Conservation (phyloP, 2,113 vertebrate species). For the Brachyhypopomus gauderio region DNA sequence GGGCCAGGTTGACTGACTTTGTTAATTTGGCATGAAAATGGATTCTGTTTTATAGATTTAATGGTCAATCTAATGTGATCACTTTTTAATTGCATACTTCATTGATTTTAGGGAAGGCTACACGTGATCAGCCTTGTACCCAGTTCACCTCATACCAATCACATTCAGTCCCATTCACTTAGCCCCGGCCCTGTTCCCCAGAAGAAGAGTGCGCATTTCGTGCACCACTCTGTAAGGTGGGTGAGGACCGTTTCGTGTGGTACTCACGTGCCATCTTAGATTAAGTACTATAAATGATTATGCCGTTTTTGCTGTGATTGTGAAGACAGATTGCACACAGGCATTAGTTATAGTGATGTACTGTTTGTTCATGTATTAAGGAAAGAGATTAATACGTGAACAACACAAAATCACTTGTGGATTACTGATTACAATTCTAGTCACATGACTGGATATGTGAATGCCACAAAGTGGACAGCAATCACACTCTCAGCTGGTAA, state of each 20-base stretch:
- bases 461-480: neutral
- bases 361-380: neutral
- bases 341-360: neutral
- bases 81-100: too few relatives aligned
- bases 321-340: neutral
- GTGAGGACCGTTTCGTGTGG: neutral
- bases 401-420: neutral
- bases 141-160: too few relatives aligned
- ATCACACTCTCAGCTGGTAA: conserved; percentile 30
- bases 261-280: neutral
- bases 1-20: neutral
- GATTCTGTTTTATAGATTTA: too few relatives aligned
- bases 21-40: neutral
- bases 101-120: too few relatives aligned
- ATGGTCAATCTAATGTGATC: too few relatives aligned
- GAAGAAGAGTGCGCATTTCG: neutral
- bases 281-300: neutral
- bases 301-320: neutral
- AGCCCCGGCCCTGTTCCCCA: neutral
- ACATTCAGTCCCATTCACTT: neutral
- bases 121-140: too few relatives aligned
- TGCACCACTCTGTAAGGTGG: too few relatives aligned
- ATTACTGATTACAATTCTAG: neutral
- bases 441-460: conserved; percentile 10
- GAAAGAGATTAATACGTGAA: neutral